Evolutionary conservation across 1,140 invertebrate genomes (phyloP), one percentile per base, ranked within the genome.

Genomic region (Diplogasteroides magnus): DNA sequence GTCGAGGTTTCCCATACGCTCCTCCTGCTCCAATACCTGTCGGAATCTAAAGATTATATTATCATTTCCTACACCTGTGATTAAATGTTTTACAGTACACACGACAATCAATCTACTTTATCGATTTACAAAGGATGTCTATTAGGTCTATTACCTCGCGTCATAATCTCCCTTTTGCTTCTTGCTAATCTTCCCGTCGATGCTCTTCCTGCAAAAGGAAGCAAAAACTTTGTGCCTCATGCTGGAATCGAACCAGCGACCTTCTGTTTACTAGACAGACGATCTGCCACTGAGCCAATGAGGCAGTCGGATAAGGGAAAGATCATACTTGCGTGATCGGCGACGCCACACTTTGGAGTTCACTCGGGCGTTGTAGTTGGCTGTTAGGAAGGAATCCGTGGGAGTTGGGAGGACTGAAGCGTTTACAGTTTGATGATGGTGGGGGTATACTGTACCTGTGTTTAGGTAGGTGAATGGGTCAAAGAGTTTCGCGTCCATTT

Each of bases 391-490:
- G 11, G 80, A 82, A 23, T 78, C 71, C 32, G 73, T 65, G 14
- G 79, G 79, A 25, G 79, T 81, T n/a, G 79, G 79, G 19, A 76
- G 80, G 2, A 82, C 72, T n/a, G n/a, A n/a, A n/a, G n/a, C n/a
- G n/a, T n/a, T n/a, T n/a, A n/a, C n/a, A n/a, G n/a, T n/a, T n/a
- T n/a, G n/a, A n/a, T n/a, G n/a, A n/a, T n/a, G n/a, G n/a, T n/a
- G n/a, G n/a, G n/a, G n/a, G n/a, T n/a, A n/a, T n/a, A n/a, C n/a
- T n/a, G n/a, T n/a, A n/a, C n/a, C n/a, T 14, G 71, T 72, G 64
- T 81, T 81, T 58, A 81, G 48, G 61, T 81, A 81, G 59, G 76
- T 73, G 60, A 76, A 74, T 1, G 78, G 75, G 19, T 73, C 68
- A 64, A 81, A 81, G 6, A 79, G 64, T 19, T 64, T 25, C 13